phyloP scores from a whole-genome alignment of 2,888 invertebrate genomes.

The Macrosoma leucophasiata region DNA sequence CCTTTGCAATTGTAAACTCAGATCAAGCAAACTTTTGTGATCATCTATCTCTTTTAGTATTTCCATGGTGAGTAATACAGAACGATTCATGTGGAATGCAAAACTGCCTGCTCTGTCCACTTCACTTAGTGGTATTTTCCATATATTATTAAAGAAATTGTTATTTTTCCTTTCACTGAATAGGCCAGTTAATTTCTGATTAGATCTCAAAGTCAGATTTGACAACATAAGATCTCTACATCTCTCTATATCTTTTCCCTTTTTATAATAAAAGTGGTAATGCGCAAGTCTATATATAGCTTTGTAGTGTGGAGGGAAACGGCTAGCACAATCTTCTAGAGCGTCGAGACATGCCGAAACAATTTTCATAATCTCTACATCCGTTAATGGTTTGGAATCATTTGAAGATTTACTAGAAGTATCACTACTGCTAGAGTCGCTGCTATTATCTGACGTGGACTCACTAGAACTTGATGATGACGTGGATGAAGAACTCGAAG shows the following conservation, averaged over 20 bases:
- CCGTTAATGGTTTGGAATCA: conserved; percentile 54
- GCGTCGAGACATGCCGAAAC: conserved; percentile 83
- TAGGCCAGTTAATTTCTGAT: conserved; percentile 84
- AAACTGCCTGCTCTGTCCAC: conserved; percentile 95
- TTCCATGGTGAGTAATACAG: conserved; percentile 87
- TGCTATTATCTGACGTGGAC: conserved; percentile 68
- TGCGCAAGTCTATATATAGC: conserved; percentile 91
- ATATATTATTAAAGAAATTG: conserved; percentile 95
- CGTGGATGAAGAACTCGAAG: conserved; percentile 55
- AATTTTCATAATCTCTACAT: conserved; percentile 76
- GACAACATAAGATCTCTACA: conserved; percentile 83
- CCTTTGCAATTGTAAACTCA: conserved; percentile 85
- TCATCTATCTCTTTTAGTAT: conserved; percentile 87
- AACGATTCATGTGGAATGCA: conserved; percentile 92
- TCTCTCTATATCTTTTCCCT: conserved; percentile 79
- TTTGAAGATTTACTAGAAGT: conserved; percentile 57
- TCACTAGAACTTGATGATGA: conserved; percentile 76
- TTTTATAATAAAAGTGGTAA: conserved; percentile 85
- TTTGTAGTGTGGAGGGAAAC: conserved; percentile 95
- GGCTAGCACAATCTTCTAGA: conserved; percentile 87
- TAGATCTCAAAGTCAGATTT: conserved; percentile 79
- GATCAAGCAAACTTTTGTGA: conserved; percentile 84
- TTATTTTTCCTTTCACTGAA: conserved; percentile 89
- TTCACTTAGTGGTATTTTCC: conserved; percentile 93
- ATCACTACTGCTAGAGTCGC: conserved; percentile 71